Base-by-base conservation (phyloP, 2,113 vertebrate genomes). In the Taurulus bubalis region DNA sequence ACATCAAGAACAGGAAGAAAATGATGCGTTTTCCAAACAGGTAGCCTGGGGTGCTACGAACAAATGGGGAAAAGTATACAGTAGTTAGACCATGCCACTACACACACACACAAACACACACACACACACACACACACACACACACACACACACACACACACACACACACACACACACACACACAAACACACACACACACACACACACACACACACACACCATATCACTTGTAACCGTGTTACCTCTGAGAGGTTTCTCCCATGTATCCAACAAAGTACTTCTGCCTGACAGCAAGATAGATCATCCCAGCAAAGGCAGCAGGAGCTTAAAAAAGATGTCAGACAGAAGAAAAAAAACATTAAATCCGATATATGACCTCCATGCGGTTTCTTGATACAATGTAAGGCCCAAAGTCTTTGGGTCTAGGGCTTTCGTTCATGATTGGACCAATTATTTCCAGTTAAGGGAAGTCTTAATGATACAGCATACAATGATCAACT, bases 201-300 rank as follows among this genome's bases (percentile, higher is more conserved):
- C 1, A 28, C 24, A 47, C 15, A 47, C 15, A 74, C 8, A 62
- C 9, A 24, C 24, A 77, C 0, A 10, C 22, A 8, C 0, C n/a
- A n/a, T n/a, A 16, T 34, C 11, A 0, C 36, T 40, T 68, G 28
- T 34, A 34, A 34, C 34, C 34, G 3, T 53, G 28, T 8, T 95
- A 98, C 98, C 97, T 98, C 91, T 99, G 98, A 30, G 92, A 96
- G 45, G 94, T 97, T 87, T 99, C 96, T 15, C 98, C 98, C 2
- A 99, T 89, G 85, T 99, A 99, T 83, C 98, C 98, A 3, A 98
- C 92, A 60, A 99, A 99, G 90, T 99, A 99, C 91, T 99, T 98
- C 79, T 99, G 97, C 53, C 98, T 95, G 86, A 97, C 97, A 2
- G 96, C 91, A 77, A 99, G 82, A 86, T 99, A 99, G 94, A 99